Evolutionary conservation across 2,797 vertebrate genomes (phyloP).

Genomic region (Neosalanx taihuensis): DNA sequence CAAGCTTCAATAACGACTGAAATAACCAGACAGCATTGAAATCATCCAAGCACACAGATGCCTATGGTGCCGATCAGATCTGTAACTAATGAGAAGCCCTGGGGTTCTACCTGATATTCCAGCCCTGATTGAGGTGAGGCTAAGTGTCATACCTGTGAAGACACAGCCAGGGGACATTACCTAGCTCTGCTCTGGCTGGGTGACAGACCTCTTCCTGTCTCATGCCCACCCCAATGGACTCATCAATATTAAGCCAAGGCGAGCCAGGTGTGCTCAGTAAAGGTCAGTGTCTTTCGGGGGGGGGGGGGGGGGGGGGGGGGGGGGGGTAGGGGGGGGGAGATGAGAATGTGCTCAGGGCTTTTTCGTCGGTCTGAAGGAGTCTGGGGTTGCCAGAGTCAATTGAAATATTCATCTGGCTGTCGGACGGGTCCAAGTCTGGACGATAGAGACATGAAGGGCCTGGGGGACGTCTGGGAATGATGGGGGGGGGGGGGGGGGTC

Average conservation of each 20-base stretch:
- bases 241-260: slow-evolving; percentile 71
- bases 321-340: neutral
- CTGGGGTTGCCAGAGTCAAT: slow-evolving; percentile 30
- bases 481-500: neutral
- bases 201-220: neutral
- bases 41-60: slow-evolving; percentile 3
- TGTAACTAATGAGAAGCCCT: neutral
- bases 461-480: neutral
- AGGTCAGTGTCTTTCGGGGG: slow-evolving; percentile 20
- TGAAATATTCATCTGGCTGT: slow-evolving; percentile 37
- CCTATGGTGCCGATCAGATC: neutral
- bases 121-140: neutral
- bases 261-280: slow-evolving; percentile 40
- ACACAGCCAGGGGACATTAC: neutral
- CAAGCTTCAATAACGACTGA: neutral
- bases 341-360: slow-evolving; percentile 23
- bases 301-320: neutral
- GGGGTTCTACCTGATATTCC: neutral
- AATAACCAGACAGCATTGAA: neutral
- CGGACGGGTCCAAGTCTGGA: neutral
- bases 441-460: neutral
- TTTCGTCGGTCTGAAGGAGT: slow-evolving; percentile 28
- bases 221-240: slow-evolving; percentile 49
- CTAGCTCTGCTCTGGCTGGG: neutral
- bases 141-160: neutral